Evolutionary conservation across 2,888 invertebrate species (phyloP).

Genomic region (Scelioninae gen. 1): DNA sequence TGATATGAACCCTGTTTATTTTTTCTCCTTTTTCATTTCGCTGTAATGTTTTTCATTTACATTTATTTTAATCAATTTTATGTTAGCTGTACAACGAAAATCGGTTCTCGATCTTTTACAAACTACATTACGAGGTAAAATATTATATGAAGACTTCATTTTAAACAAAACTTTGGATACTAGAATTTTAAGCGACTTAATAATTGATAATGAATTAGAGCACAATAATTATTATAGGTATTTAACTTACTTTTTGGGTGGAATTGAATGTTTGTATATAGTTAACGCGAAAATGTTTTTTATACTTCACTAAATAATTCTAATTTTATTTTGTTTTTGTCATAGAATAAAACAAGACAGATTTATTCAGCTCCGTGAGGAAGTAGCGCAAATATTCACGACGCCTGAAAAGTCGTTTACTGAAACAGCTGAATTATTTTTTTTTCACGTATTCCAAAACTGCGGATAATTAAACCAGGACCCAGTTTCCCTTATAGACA

Average conservation of each 20-base stretch:
- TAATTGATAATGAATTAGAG: conserved; percentile 21
- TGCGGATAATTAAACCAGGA: too few species aligned
- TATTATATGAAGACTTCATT: conserved; percentile 15
- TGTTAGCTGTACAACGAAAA: conserved; percentile 27
- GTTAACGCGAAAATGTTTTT: neutral
- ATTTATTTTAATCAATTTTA: conserved; percentile 7
- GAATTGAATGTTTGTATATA: neutral
- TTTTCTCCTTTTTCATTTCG: neutral
- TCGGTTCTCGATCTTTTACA: conserved; percentile 17
- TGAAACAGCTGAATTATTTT: too few species aligned
- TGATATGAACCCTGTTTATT: neutral
- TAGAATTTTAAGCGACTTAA: conserved; percentile 25
- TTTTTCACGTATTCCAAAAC: too few species aligned
- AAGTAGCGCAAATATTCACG: conserved; percentile 12
- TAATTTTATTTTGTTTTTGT: conserved; percentile 8
- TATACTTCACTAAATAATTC: neutral
- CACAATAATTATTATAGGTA: conserved; percentile 10
- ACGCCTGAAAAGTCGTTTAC: neutral
- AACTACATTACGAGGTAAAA: conserved; percentile 23
- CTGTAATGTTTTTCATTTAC: conserved; percentile 9
- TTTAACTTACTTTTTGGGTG: neutral
- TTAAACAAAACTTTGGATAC: conserved; percentile 2
- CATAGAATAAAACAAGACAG: conserved; percentile 16
- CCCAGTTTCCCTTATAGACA: neutral
- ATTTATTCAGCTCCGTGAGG: conserved; percentile 4